Conservation (phyloP, 2,888 invertebrate genomes). For the Liopterus haemorrhoidalis region DNA sequence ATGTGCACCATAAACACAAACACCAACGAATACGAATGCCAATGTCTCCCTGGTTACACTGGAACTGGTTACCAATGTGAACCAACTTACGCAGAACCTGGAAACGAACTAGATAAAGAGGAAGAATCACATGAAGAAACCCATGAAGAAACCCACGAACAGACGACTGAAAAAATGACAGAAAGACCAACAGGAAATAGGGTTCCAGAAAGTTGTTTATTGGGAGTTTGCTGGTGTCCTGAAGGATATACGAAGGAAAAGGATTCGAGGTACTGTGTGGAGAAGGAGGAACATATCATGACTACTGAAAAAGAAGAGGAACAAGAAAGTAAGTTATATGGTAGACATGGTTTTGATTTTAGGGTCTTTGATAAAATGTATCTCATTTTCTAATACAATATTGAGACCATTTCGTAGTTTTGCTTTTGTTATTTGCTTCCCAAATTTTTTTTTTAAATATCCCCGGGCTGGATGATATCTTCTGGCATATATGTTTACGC, state of each 20-base stretch:
- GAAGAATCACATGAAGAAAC: not conserved
- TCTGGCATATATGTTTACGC: no score
- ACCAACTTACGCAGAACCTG: constrained; percentile 32
- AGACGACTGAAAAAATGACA: constrained; percentile 22
- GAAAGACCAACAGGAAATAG: constrained; percentile 26
- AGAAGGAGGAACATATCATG: constrained; percentile 4
- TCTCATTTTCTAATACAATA: no score
- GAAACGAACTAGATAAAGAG: not conserved
- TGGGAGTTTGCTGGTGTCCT: constrained; percentile 56
- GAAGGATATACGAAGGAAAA: constrained; percentile 46
- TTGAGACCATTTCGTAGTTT: no score
- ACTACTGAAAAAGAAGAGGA: constrained; percentile 1
- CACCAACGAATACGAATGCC: constrained; percentile 44
- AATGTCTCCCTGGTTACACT: constrained; percentile 49
- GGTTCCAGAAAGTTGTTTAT: constrained; percentile 41
- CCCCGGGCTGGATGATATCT: no score
- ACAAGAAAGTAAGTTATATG: constrained; percentile 3
- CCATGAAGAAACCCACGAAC: constrained; percentile 16
- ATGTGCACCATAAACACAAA: constrained; percentile 43
- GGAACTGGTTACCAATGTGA: constrained; percentile 50
- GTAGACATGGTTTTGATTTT: no score
- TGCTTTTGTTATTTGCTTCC: no score
- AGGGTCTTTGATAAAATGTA: no score
- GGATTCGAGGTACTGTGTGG: constrained; percentile 36
- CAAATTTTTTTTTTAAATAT: no score